Evolutionary conservation across 92 coral and sea anemone species (phyloP).

Genomic region (Muricea muricata): DNA sequence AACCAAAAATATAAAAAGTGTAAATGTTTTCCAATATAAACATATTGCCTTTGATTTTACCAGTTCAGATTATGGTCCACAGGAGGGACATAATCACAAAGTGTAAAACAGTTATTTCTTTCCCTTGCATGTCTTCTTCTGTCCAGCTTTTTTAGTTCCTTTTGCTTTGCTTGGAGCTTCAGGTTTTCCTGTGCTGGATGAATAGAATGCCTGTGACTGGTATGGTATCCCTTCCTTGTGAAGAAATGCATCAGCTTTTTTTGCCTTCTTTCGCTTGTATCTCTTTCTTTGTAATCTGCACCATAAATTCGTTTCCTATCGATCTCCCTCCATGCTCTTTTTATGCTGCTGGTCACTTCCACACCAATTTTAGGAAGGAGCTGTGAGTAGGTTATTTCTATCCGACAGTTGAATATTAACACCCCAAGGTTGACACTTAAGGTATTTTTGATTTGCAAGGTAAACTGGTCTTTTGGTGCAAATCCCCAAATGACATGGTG

Average conservation of each 20-base stretch:
- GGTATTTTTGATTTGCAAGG: not conserved
- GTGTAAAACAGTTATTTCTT: not conserved
- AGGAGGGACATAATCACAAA: too few relatives aligned
- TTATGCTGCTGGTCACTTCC: conserved; percentile 1
- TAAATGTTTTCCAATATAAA: too few relatives aligned
- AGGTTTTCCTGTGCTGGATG: not conserved
- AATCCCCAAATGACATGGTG: conserved; percentile 66
- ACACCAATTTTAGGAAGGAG: conserved; percentile 39
- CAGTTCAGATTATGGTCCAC: too few relatives aligned
- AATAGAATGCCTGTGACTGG: not conserved
- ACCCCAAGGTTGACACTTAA: not conserved
- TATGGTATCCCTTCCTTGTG: conserved; percentile 13
- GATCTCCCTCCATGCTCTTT: conserved; percentile 31
- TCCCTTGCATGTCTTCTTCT: not conserved
- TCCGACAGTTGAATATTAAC: conserved; percentile 55
- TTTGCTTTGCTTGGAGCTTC: not conserved
- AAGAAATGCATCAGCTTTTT: conserved; percentile 58
- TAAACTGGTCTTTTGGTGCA: conserved; percentile 66
- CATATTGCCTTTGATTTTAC: too few relatives aligned
- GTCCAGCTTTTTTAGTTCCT: not conserved
- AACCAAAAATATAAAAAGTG: too few relatives aligned
- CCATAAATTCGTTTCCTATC: conserved; percentile 24
- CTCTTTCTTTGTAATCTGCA: conserved; percentile 50
- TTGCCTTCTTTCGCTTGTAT: conserved; percentile 44
- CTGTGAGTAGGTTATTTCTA: conserved; percentile 36